These are phyloP conservation scores for Balaeniceps rex DNA, from an alignment of 2,113 vertebrate genomes.

Conservation along the genomic window DNA sequence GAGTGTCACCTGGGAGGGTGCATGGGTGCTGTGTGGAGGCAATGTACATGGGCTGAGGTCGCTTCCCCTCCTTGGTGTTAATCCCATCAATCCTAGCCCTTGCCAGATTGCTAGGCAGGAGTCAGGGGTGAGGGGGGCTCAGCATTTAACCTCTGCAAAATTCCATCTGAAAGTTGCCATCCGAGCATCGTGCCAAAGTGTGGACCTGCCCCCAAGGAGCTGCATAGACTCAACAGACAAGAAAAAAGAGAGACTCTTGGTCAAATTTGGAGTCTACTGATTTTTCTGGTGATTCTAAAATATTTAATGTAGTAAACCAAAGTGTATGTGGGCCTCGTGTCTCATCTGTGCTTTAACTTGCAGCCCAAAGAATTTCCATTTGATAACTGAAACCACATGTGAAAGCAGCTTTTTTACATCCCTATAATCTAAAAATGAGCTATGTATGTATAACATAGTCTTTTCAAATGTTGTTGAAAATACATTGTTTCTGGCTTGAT, in stretches of 20 bases:
- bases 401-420: neutral
- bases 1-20: neutral
- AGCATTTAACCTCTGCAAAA: neutral
- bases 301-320: neutral
- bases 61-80: neutral
- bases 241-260: neutral
- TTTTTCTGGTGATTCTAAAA: neutral
- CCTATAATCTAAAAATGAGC: neutral
- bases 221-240: neutral
- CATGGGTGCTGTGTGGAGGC: neutral
- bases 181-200: rapidly evolving
- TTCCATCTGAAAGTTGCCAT: neutral
- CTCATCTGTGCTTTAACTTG: neutral
- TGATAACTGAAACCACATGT: neutral
- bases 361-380: neutral
- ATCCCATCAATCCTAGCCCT: rapidly evolving
- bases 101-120: neutral
- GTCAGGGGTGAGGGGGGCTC: rapidly evolving
- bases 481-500: neutral
- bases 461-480: neutral
- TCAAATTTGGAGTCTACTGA: neutral
- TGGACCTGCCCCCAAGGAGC: neutral
- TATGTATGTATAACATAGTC: neutral
- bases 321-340: neutral
- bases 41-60: rapidly evolving